Percentiles rank a stretch among this genome's conserved stretches.
Evolutionary conservation across 2,797 vertebrate genomes (phyloP).

Genomic region (Alauda arvensis): DNA sequence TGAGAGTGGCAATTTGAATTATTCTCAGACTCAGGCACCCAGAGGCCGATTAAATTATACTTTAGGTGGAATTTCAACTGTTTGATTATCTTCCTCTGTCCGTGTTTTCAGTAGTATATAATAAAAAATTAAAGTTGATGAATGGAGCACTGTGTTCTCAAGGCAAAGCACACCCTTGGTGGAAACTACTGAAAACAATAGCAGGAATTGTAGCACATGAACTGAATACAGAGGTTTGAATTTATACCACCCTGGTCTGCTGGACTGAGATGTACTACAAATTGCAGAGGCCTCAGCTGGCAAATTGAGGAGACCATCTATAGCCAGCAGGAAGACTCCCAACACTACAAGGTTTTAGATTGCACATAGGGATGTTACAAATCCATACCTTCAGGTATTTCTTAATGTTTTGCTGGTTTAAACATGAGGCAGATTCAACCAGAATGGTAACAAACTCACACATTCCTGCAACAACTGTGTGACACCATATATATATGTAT

Average conservation of each 20-base stretch:
- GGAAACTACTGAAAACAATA: conserved; percentile 42
- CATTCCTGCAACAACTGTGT: background rate
- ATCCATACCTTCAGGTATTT: background rate
- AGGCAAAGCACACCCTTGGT: conserved; percentile 17
- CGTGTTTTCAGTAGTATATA: background rate
- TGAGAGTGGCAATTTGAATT: background rate
- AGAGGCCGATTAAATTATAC: background rate
- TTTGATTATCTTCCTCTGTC: background rate
- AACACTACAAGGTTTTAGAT: background rate
- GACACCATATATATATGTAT: too few relatives aligned
- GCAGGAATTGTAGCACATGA: conserved; percentile 34
- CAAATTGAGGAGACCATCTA: background rate
- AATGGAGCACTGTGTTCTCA: conserved; percentile 23
- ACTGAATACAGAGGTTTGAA: background rate
- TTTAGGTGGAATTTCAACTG: background rate
- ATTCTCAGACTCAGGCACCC: background rate
- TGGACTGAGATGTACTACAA: background rate
- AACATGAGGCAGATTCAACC: background rate
- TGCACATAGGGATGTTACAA: accelerated
- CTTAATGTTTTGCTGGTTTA: background rate
- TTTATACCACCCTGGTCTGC: background rate
- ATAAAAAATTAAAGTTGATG: background rate
- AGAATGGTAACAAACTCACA: background rate
- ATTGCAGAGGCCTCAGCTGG: background rate
- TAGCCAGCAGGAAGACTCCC: background rate